These are phyloP conservation scores for Suncus etruscus DNA, from an alignment of 2,113 vertebrate species.

Conservation along the genomic window DNA sequence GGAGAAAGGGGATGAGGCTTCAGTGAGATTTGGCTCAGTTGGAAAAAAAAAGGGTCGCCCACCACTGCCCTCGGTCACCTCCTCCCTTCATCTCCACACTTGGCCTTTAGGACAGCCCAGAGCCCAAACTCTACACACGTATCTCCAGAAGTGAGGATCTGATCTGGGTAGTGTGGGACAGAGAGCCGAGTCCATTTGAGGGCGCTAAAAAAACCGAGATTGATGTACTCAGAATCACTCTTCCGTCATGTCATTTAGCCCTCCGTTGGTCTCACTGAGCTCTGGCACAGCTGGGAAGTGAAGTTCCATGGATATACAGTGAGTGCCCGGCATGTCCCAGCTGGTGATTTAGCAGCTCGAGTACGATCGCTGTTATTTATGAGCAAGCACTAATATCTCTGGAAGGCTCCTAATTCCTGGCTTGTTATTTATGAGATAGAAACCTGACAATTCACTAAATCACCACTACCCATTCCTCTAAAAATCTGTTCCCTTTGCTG, in stretches of 20 bases:
- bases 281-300: constrained; percentile 9
- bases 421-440: constrained; percentile 77
- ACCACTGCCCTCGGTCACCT: no score
- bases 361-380: constrained; percentile 73
- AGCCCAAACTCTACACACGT: no score
- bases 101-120: no score
- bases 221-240: constrained; percentile 57
- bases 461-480: constrained; percentile 47
- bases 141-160: not conserved
- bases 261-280: constrained; percentile 65
- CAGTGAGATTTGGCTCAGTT: no score
- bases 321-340: constrained; percentile 42
- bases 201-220: constrained; percentile 65
- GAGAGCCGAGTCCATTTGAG: not conserved
- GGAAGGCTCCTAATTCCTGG: constrained; percentile 63
- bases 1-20: no score
- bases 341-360: constrained; percentile 65
- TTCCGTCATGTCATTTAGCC: constrained; percentile 22
- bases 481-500: constrained; percentile 47
- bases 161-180: not conserved
- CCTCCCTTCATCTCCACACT: no score
- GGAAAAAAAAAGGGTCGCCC: no score
- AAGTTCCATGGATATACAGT: constrained; percentile 45
- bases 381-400: constrained; percentile 64
- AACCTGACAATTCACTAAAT: constrained; percentile 72